A percentile compares a stretch with the other conserved stretches of the same genome.
Conservation (phyloP, 2,888 invertebrate genomes). For the Eristalis tenax region DNA sequence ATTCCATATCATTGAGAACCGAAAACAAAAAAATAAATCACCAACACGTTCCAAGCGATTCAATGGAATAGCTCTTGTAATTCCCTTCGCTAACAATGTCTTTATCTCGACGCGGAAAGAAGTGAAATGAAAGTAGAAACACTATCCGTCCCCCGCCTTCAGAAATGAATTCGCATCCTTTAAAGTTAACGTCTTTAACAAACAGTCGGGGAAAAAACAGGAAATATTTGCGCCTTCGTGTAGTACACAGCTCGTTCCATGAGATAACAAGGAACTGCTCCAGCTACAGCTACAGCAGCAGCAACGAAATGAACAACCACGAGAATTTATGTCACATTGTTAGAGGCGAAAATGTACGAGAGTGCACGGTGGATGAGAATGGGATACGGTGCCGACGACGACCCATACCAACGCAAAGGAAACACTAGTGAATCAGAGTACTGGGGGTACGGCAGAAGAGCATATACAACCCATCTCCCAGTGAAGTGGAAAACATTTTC, state of each 20-base stretch:
- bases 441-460: no score
- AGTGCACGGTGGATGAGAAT: conserved; percentile 4
- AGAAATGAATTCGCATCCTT: conserved; percentile 40
- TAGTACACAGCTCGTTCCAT: background rate
- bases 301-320: conserved; percentile 51
- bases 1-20: background rate
- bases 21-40: background rate
- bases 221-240: conserved; percentile 25
- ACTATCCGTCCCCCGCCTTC: conserved; percentile 11
- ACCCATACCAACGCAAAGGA: background rate
- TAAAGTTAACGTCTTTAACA: conserved; percentile 49
- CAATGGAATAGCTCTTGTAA: conserved; percentile 1
- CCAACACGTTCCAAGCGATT: background rate
- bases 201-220: background rate
- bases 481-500: conserved; percentile 63
- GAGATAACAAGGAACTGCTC: conserved; percentile 51
- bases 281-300: background rate
- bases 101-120: background rate
- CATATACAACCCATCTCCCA: conserved; percentile 23
- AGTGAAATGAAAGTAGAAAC: background rate
- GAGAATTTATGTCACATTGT: conserved; percentile 67
- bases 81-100: conserved; percentile 6
- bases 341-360: conserved; percentile 44
- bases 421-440: background rate
- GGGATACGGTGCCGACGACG: background rate